Evolutionary conservation across 2,797 vertebrate genomes (phyloP).

Genomic region (Neosalanx taihuensis): DNA sequence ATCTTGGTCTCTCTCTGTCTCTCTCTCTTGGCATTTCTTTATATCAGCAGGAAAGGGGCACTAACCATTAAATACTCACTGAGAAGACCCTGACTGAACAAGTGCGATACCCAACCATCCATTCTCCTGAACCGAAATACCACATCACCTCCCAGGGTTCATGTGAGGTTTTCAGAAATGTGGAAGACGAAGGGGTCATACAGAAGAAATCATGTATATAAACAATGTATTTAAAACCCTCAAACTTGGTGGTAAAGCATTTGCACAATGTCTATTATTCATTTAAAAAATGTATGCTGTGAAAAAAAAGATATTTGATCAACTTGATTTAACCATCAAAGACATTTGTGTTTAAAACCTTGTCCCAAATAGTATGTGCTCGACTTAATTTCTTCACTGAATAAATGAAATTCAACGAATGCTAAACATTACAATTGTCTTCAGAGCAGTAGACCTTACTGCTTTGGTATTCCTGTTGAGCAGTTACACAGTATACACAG

Average conservation of each 20-base stretch:
- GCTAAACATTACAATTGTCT: neutral
- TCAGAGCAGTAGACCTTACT: neutral
- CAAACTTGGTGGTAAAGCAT: constrained; percentile 66
- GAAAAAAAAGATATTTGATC: constrained; percentile 62
- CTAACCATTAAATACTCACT: constrained; percentile 52
- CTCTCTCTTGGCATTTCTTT: constrained; percentile 15
- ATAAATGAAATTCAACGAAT: constrained; percentile 10
- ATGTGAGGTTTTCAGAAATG: constrained; percentile 15
- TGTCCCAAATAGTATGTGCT: constrained; percentile 3
- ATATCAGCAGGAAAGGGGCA: constrained; percentile 76
- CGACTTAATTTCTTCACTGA: constrained; percentile 10
- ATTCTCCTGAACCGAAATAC: constrained; percentile 67
- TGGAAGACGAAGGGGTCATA: constrained; percentile 15
- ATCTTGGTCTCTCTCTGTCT: constrained; percentile 34
- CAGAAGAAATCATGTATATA: constrained; percentile 72
- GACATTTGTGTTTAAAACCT: neutral
- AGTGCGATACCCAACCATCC: constrained; percentile 76
- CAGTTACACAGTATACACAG: neutral
- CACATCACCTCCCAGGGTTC: constrained; percentile 7
- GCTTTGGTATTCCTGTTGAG: neutral
- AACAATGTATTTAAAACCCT: constrained; percentile 80
- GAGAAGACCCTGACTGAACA: constrained; percentile 65
- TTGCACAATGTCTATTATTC: constrained; percentile 72
- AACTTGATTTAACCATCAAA: constrained; percentile 27
- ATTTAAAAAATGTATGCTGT: constrained; percentile 74